A percentile compares a stretch with the other conserved stretches of the same genome.
Evolutionary conservation across 2,797 vertebrate species (phyloP).

Genomic region (Schizothorax lantsangensis): DNA sequence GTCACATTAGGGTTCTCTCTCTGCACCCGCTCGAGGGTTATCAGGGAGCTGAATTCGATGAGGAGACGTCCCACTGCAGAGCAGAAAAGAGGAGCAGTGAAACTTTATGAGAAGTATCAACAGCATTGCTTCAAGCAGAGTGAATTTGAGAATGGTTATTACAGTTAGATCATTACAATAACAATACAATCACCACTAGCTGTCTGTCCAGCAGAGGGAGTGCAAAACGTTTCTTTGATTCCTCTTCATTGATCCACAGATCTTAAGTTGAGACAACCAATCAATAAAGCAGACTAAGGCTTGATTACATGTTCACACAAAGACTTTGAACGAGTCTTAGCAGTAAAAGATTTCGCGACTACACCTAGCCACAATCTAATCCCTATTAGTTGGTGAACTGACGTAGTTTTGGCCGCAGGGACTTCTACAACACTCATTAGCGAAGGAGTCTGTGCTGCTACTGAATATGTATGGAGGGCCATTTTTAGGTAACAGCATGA

Average conservation of each 20-base stretch:
- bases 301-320: constrained; percentile 34
- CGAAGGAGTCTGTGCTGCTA: constrained; percentile 14
- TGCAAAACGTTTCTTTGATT: not conserved
- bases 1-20: constrained; percentile 95
- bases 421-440: constrained; percentile 43
- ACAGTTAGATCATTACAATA: not conserved
- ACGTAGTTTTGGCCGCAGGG: constrained; percentile 24
- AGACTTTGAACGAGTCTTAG: constrained; percentile 3
- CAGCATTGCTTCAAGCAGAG: not conserved
- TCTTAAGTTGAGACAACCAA: constrained; percentile 39
- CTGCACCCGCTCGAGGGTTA: constrained; percentile 97
- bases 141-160: not conserved
- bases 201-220: constrained; percentile 46
- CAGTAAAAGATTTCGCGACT: not conserved
- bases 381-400: constrained; percentile 4
- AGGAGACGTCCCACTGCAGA: constrained; percentile 92
- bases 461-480: constrained; percentile 38
- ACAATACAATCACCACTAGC: not conserved
- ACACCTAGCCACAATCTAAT: not conserved
- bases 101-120: not conserved
- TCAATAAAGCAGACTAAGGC: constrained; percentile 34
- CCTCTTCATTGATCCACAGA: constrained; percentile 39
- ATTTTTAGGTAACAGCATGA: constrained; percentile 31
- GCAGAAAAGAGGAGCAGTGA: constrained; percentile 5
- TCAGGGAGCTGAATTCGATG: constrained; percentile 97